Evolutionary conservation across 2,888 invertebrate genomes (phyloP).

Genomic region (Cabera pusaria): DNA sequence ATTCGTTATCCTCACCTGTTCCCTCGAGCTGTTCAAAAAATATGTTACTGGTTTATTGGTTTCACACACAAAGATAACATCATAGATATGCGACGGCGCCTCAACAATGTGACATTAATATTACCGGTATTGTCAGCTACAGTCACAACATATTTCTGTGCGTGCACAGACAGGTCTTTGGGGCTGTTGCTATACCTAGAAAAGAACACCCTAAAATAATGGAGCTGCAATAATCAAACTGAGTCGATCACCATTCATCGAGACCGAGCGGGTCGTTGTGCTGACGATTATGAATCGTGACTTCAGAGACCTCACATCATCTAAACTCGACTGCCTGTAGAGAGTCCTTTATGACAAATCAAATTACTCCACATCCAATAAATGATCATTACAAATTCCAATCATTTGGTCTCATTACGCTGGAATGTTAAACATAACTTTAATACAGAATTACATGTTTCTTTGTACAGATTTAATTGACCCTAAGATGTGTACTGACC

Average conservation of each 20-base stretch:
- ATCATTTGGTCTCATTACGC: slow-evolving; percentile 76
- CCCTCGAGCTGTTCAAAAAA: slow-evolving; percentile 82
- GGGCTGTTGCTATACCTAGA: slow-evolving; percentile 74
- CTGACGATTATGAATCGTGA: slow-evolving; percentile 47
- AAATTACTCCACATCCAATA: slow-evolving; percentile 75
- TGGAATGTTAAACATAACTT: slow-evolving; percentile 83
- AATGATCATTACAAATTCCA: slow-evolving; percentile 77
- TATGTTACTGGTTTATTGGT: slow-evolving; percentile 76
- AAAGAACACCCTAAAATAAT: slow-evolving; percentile 82
- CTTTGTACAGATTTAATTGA: slow-evolving; percentile 65
- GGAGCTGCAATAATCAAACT: too few relatives aligned
- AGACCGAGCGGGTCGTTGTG: slow-evolving; percentile 47
- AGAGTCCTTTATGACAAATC: slow-evolving; percentile 69
- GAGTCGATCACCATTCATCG: slow-evolving; percentile 42
- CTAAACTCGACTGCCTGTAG: slow-evolving; percentile 66
- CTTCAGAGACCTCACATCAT: slow-evolving; percentile 62
- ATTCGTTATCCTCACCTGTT: slow-evolving; percentile 80
- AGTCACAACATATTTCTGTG: slow-evolving; percentile 64
- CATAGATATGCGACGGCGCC: slow-evolving; percentile 75
- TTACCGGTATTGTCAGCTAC: slow-evolving; percentile 73
- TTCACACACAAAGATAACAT: slow-evolving; percentile 78
- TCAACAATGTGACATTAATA: slow-evolving; percentile 77
- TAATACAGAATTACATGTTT: slow-evolving; percentile 72
- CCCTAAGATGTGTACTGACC: slow-evolving; percentile 77
- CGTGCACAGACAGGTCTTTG: slow-evolving; percentile 65